Percentiles rank a stretch among this genome's conserved stretches.
Evolutionary conservation across 2,113 vertebrate species (phyloP).

Genomic region (Chitala chitala): DNA sequence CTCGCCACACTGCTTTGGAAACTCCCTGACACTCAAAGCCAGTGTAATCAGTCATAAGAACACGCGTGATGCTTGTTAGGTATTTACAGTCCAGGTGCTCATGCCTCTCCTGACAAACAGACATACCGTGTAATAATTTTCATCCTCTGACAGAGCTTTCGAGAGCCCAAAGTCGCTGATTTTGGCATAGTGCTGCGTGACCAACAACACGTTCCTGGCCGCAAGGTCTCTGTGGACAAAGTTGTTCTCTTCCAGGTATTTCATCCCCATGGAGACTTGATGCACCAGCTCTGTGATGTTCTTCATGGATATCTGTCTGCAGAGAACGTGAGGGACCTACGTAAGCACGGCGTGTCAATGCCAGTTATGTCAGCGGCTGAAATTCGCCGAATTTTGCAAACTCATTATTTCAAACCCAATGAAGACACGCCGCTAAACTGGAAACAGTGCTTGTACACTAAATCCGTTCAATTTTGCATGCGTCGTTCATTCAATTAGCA

Average conservation of each 20-base stretch:
- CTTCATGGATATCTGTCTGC: constrained; percentile 73
- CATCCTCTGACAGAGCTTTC: constrained; percentile 80
- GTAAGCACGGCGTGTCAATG: too few species aligned
- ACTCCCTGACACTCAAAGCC: too few species aligned
- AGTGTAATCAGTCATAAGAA: too few species aligned
- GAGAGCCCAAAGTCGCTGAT: constrained; percentile 99
- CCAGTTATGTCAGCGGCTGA: too few species aligned
- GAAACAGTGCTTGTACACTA: too few species aligned
- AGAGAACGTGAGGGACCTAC: too few species aligned
- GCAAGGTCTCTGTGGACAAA: constrained; percentile 96
- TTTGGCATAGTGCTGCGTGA: constrained; percentile 97
- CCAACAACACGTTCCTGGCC: constrained; percentile 88
- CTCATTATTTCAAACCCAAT: too few species aligned
- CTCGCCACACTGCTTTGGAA: too few species aligned
- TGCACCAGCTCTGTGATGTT: constrained; percentile 94
- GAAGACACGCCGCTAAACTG: too few species aligned
- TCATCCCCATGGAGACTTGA: constrained; percentile 97
- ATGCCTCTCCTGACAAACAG: neutral
- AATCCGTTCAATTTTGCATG: too few species aligned
- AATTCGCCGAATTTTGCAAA: too few species aligned
- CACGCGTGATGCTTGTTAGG: neutral
- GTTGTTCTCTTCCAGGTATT: constrained; percentile 90
- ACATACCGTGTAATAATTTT: constrained; percentile 76
- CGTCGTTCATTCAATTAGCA: too few species aligned
- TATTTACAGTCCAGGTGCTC: neutral